A percentile compares a stretch with the other conserved stretches of the same genome.
phyloP scores from a whole-genome alignment of 1,140 invertebrate species.

The Ips typographus region DNA sequence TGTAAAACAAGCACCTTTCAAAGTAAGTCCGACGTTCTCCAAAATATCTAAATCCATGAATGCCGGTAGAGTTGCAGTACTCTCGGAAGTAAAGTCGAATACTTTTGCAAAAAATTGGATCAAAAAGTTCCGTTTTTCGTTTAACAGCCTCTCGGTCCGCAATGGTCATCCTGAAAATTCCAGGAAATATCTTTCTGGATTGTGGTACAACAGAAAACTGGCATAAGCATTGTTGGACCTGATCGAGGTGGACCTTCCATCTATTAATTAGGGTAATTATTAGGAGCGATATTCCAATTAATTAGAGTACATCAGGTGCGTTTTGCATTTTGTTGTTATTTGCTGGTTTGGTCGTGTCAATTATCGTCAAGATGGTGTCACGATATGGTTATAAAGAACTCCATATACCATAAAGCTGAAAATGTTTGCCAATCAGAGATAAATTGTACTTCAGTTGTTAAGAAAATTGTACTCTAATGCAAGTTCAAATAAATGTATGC shows the following conservation, averaged over 20 bases:
- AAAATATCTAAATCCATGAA: constrained; percentile 57
- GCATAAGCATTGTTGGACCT: background rate
- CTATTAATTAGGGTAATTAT: background rate
- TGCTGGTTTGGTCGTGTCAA: too few relatives aligned
- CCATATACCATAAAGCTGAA: too few relatives aligned
- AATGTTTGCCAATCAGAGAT: too few relatives aligned
- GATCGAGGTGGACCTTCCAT: background rate
- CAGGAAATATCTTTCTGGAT: background rate
- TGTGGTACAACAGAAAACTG: background rate
- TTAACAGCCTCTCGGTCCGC: background rate
- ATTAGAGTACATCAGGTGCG: background rate
- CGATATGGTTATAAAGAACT: too few relatives aligned
- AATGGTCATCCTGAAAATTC: background rate
- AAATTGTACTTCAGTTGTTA: too few relatives aligned
- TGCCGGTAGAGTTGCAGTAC: constrained; percentile 52
- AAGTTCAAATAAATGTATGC: too few relatives aligned
- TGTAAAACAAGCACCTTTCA: constrained; percentile 32
- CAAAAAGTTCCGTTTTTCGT: background rate
- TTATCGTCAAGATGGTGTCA: too few relatives aligned
- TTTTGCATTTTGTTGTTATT: too few relatives aligned
- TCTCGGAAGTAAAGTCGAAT: constrained; percentile 45
- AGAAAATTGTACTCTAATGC: too few relatives aligned
- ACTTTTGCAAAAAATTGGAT: constrained; percentile 4
- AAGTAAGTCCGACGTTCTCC: constrained; percentile 50
- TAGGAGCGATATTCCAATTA: constrained; percentile 1